These are phyloP conservation scores for Pycnomerus fuliginosus DNA, from an alignment of 2,888 invertebrate species.

Conservation along the genomic window DNA sequence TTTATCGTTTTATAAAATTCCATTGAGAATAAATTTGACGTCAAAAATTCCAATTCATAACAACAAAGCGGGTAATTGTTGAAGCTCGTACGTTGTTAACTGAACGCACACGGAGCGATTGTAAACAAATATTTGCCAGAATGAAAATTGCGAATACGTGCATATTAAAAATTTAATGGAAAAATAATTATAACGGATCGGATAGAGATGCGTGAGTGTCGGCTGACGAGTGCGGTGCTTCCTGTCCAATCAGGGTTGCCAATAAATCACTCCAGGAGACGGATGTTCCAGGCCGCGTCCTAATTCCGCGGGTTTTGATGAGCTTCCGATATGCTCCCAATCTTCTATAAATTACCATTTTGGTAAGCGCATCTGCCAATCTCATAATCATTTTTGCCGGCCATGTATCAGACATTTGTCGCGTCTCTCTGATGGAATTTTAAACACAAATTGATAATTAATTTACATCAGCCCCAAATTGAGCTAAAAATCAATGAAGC, in stretches of 20 bases:
- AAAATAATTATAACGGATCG: no score
- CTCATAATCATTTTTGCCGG: constrained; percentile 43
- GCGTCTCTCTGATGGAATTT: constrained; percentile 20
- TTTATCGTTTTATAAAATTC: no score
- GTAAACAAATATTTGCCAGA: no score
- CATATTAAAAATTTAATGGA: no score
- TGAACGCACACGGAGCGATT: no score
- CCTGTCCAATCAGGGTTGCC: constrained; percentile 34
- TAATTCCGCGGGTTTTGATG: constrained; percentile 50
- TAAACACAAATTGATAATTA: constrained; percentile 19
- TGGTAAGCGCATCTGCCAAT: constrained; percentile 40
- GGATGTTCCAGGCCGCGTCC: constrained; percentile 44
- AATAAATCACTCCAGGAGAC: constrained; percentile 44
- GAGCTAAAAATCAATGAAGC: background rate
- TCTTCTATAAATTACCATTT: constrained; percentile 48
- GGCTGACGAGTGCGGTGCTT: constrained; percentile 32
- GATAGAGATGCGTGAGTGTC: constrained; percentile 13
- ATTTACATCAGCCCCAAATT: constrained; percentile 8
- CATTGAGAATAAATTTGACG: no score
- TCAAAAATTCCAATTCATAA: no score
- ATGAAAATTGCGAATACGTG: no score
- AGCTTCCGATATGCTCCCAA: constrained; percentile 49
- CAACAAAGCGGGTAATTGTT: no score
- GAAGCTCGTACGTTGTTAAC: no score
- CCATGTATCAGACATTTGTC: constrained; percentile 32